These are phyloP conservation scores for Lepidochrysops patricia DNA, from an alignment of 2,888 invertebrate genomes.

Conservation along the genomic window DNA sequence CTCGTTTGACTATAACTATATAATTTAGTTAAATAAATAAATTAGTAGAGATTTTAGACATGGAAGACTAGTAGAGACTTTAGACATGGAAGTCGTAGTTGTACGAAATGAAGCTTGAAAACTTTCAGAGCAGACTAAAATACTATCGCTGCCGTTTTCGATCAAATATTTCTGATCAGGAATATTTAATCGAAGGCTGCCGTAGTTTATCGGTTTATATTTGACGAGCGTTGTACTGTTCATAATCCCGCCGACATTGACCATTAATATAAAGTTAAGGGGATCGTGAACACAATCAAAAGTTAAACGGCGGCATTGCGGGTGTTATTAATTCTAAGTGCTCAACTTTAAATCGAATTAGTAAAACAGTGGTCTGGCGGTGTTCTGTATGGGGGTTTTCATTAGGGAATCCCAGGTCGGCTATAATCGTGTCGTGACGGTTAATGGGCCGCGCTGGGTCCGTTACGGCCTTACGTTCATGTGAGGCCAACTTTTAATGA, in stretches of 20 bases:
- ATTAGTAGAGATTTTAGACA: neutral
- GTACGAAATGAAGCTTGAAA: too few relatives aligned
- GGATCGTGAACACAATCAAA: neutral
- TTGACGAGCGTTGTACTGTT: neutral
- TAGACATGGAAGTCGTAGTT: too few relatives aligned
- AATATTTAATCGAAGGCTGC: too few relatives aligned
- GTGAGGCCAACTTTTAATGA: slow-evolving; percentile 66
- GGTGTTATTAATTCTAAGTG: slow-evolving; percentile 1
- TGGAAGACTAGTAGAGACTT: too few relatives aligned
- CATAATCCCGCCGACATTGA: neutral
- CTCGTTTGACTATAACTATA: too few relatives aligned
- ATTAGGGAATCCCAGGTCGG: slow-evolving; percentile 62
- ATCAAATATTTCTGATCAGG: too few relatives aligned
- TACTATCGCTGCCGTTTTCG: too few relatives aligned
- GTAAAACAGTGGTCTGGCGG: slow-evolving; percentile 3
- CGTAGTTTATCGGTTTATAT: neutral
- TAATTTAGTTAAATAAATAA: too few relatives aligned
- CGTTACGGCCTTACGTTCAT: slow-evolving; percentile 58
- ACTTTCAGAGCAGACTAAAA: too few relatives aligned
- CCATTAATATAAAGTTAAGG: neutral
- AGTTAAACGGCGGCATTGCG: neutral
- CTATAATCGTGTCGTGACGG: slow-evolving; percentile 59
- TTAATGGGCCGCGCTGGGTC: slow-evolving; percentile 64
- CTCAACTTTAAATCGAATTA: neutral
- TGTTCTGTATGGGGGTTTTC: slow-evolving; percentile 49